Evolutionary conservation across 2,888 invertebrate species (phyloP).

Genomic region (Eucera pruinosa): DNA sequence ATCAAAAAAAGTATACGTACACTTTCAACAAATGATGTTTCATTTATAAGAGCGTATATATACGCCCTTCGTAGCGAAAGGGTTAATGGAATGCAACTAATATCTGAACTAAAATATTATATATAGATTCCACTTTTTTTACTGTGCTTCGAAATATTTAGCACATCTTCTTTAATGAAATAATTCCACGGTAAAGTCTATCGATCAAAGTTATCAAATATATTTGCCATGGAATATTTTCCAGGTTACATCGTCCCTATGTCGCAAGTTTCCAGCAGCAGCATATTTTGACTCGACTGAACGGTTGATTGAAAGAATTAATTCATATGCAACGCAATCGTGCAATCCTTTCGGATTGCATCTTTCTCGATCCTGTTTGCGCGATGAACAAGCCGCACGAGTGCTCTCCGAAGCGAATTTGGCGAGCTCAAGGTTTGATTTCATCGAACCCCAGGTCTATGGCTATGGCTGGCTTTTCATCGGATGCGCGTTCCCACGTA

Average conservation of each 20-base stretch:
- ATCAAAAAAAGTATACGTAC: too few species aligned
- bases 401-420: slow-evolving; percentile 65
- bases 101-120: too few species aligned
- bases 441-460: slow-evolving; percentile 63
- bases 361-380: slow-evolving; percentile 39
- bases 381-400: slow-evolving; percentile 51
- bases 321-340: slow-evolving; percentile 58
- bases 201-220: too few species aligned
- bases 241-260: slow-evolving; percentile 22
- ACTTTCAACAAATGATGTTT: too few species aligned
- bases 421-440: slow-evolving; percentile 69
- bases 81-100: too few species aligned
- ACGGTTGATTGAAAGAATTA: slow-evolving; percentile 59
- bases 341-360: slow-evolving; percentile 65
- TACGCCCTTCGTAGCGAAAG: too few species aligned
- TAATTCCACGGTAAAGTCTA: too few species aligned
- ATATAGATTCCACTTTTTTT: too few species aligned
- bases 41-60: too few species aligned
- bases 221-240: too few species aligned
- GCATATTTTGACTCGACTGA: slow-evolving; percentile 57
- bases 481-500: slow-evolving; percentile 65
- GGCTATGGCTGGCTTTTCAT: slow-evolving; percentile 64
- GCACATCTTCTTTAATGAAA: too few species aligned
- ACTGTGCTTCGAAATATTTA: too few species aligned
- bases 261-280: slow-evolving; percentile 29